Percentiles rank a stretch among this genome's conserved stretches.
Conservation (phyloP, 1,140 invertebrate genomes). For the Drosophila nannoptera region DNA sequence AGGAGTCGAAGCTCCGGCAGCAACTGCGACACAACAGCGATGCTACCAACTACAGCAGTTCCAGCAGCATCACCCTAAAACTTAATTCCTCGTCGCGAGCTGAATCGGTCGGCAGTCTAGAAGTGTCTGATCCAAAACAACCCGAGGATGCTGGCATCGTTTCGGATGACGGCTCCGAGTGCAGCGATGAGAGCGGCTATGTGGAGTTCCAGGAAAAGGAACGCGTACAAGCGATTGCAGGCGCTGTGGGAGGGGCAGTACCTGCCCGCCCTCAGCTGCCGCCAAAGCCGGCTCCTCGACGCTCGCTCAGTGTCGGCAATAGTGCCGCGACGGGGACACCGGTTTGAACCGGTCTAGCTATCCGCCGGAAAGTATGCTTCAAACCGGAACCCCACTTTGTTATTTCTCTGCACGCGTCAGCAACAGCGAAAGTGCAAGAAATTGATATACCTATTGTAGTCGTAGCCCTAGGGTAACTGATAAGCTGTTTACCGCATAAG, state of each 20-base stretch:
- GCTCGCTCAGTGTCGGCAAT: slow-evolving; percentile 47
- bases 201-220: slow-evolving; percentile 80
- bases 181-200: slow-evolving; percentile 82
- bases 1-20: slow-evolving; percentile 49
- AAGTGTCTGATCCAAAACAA: slow-evolving; percentile 34
- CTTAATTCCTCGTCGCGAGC: slow-evolving; percentile 44
- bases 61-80: slow-evolving; percentile 75
- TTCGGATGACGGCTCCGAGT: slow-evolving; percentile 67
- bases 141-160: slow-evolving; percentile 20
- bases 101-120: slow-evolving; percentile 38
- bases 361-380: slow-evolving; percentile 55
- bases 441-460: slow-evolving; percentile 56
- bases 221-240: slow-evolving; percentile 25
- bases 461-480: slow-evolving; percentile 37
- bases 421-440: slow-evolving; percentile 54
- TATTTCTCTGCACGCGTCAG: slow-evolving; percentile 69
- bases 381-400: slow-evolving; percentile 53
- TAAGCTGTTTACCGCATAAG: slow-evolving; percentile 41
- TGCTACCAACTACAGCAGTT: slow-evolving; percentile 73
- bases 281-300: slow-evolving; percentile 70
- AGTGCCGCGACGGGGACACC: slow-evolving; percentile 26
- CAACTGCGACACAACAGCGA: slow-evolving; percentile 67
- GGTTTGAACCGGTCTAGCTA: slow-evolving; percentile 15
- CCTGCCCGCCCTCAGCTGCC: slow-evolving; percentile 61
- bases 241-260: slow-evolving; percentile 13